Conservation (phyloP, 2,113 vertebrate species). For the Brachirus orientalis region DNA sequence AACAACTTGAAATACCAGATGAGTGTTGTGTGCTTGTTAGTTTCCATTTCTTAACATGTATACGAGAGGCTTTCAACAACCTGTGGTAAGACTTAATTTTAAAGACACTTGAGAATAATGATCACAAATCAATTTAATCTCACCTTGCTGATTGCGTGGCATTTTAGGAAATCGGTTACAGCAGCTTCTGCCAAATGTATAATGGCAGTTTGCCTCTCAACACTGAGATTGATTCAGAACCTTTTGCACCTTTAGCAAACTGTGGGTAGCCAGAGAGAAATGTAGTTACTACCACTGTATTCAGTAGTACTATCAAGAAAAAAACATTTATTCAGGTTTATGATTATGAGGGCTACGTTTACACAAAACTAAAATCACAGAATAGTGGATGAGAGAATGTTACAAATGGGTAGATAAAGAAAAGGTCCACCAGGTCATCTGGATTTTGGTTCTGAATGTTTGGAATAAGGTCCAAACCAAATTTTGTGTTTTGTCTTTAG, state of each 20-base stretch:
- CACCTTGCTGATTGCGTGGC: constrained; percentile 36
- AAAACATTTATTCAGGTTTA: too few relatives aligned
- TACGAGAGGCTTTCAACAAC: constrained; percentile 38
- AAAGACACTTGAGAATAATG: constrained; percentile 52
- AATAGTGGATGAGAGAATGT: too few relatives aligned
- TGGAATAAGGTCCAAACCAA: too few relatives aligned
- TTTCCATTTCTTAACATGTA: constrained; percentile 42
- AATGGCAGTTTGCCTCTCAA: constrained; percentile 30
- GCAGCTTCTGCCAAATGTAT: constrained; percentile 41
- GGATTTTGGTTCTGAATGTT: too few relatives aligned
- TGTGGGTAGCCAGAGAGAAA: neutral
- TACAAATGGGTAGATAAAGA: too few relatives aligned
- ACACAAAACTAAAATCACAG: too few relatives aligned
- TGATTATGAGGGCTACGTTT: too few relatives aligned
- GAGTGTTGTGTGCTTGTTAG: constrained; percentile 22
- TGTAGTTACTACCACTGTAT: too few relatives aligned
- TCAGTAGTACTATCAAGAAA: constrained; percentile 5
- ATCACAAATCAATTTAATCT: constrained; percentile 57
- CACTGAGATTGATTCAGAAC: constrained; percentile 23
- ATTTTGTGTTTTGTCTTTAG: too few relatives aligned
- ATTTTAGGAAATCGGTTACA: constrained; percentile 47
- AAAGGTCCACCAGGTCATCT: too few relatives aligned
- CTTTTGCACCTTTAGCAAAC: neutral
- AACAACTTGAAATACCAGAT: constrained; percentile 40
- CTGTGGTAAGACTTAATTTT: constrained; percentile 35